phyloP scores from a whole-genome alignment of 2,888 invertebrate genomes.

The Bembecia ichneumoniformis region DNA sequence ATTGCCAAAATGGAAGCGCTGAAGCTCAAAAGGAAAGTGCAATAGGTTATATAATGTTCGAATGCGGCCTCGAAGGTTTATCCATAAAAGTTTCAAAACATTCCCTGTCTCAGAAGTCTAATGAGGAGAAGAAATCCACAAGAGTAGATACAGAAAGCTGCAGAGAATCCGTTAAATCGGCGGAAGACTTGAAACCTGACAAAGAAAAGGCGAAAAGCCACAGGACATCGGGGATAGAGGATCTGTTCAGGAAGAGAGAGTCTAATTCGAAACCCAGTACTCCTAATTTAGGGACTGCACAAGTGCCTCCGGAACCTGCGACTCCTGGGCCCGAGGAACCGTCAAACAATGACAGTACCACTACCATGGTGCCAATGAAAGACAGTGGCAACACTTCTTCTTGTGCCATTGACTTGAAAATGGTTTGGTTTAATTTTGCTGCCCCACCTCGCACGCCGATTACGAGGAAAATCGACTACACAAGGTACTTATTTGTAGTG shows the following conservation, averaged over 20 bases:
- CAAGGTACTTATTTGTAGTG: constrained; percentile 68
- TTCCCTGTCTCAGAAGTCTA: constrained; percentile 82
- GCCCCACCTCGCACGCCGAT: constrained; percentile 96
- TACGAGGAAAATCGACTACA: constrained; percentile 94
- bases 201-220: constrained; percentile 45
- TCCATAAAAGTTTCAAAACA: constrained; percentile 82
- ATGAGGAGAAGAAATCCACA: constrained; percentile 68
- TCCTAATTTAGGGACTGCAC: constrained; percentile 64
- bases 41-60: constrained; percentile 96
- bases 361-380: constrained; percentile 64
- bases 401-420: constrained; percentile 88
- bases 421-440: constrained; percentile 98
- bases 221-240: constrained; percentile 58
- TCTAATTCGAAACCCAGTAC: constrained; percentile 74
- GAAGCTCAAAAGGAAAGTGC: constrained; percentile 75
- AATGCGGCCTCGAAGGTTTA: constrained; percentile 94
- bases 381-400: constrained; percentile 85
- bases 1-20: constrained; percentile 44
- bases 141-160: constrained; percentile 53
- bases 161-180: constrained; percentile 62
- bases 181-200: constrained; percentile 53
- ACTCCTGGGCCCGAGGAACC: constrained; percentile 55
- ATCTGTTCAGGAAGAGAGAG: constrained; percentile 65
- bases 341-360: constrained; percentile 39
- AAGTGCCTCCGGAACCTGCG: constrained; percentile 43